Conservation (phyloP, 2,797 vertebrate genomes). For the Poeciliopsis infans region DNA sequence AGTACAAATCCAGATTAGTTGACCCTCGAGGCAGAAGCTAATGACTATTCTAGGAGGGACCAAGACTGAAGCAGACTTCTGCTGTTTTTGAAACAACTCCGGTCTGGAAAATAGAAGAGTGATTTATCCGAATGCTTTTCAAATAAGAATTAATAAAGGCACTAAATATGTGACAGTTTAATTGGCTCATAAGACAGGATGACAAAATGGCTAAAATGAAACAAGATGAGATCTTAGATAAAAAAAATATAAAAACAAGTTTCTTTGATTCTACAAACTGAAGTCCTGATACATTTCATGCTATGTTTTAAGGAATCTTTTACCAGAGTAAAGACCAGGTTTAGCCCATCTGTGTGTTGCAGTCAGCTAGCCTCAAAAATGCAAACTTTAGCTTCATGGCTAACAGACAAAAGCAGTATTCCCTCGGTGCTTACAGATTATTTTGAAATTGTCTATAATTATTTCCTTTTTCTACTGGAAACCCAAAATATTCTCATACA, state of each 20-base stretch:
- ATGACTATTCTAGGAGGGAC: background rate
- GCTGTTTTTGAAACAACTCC: background rate
- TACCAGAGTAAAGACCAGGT: background rate
- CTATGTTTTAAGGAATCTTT: background rate
- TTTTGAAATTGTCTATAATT: background rate
- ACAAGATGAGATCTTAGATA: background rate
- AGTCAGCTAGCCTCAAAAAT: background rate
- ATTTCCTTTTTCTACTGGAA: background rate
- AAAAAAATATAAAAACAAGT: background rate
- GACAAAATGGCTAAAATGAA: background rate
- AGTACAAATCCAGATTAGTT: background rate
- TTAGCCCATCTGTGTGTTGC: background rate
- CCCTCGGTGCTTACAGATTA: background rate
- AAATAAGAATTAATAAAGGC: background rate
- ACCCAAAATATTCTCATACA: background rate
- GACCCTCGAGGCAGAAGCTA: background rate
- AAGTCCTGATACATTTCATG: background rate
- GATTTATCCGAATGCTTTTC: background rate
- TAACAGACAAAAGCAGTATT: background rate
- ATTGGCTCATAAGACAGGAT: background rate
- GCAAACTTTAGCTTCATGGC: background rate
- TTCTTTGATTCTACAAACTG: background rate
- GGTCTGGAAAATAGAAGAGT: background rate
- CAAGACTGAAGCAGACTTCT: background rate
- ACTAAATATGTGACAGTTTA: background rate